Conservation (phyloP, 2,888 invertebrate species). For the Coleophora flavipennella region DNA sequence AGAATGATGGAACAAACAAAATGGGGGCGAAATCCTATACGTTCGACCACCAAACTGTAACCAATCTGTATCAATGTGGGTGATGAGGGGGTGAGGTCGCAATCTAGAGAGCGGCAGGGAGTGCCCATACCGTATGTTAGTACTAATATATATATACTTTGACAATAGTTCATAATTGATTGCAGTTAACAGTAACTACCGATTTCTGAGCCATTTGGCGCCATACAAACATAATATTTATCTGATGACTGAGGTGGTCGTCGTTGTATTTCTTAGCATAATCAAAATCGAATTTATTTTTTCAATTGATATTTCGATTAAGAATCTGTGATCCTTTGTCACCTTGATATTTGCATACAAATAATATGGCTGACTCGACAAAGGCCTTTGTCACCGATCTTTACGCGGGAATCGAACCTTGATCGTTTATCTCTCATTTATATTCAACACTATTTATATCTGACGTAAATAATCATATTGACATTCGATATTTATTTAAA, state of each 20-base stretch:
- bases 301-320: constrained; percentile 30
- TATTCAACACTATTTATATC: constrained; percentile 51
- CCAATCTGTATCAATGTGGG: too few relatives aligned
- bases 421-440: constrained; percentile 65
- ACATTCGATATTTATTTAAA: constrained; percentile 61
- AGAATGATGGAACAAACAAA: too few relatives aligned
- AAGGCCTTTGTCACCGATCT: constrained; percentile 60
- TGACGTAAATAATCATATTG: constrained; percentile 62
- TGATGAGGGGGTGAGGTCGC: too few relatives aligned
- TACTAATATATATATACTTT: too few relatives aligned
- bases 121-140: too few relatives aligned
- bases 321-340: constrained; percentile 41
- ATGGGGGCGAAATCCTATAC: too few relatives aligned
- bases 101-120: too few relatives aligned
- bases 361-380: constrained; percentile 65
- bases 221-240: too few relatives aligned
- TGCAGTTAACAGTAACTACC: too few relatives aligned
- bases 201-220: too few relatives aligned
- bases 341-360: constrained; percentile 60
- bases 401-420: constrained; percentile 47
- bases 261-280: background rate
- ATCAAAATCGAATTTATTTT: constrained; percentile 11
- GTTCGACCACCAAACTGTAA: too few relatives aligned
- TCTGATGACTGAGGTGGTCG: background rate
- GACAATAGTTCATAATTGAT: too few relatives aligned